Evolutionary conservation across 2,113 vertebrate species (phyloP), one percentile per base, ranked within the genome.

Genomic region (Danionella cerebrum): DNA sequence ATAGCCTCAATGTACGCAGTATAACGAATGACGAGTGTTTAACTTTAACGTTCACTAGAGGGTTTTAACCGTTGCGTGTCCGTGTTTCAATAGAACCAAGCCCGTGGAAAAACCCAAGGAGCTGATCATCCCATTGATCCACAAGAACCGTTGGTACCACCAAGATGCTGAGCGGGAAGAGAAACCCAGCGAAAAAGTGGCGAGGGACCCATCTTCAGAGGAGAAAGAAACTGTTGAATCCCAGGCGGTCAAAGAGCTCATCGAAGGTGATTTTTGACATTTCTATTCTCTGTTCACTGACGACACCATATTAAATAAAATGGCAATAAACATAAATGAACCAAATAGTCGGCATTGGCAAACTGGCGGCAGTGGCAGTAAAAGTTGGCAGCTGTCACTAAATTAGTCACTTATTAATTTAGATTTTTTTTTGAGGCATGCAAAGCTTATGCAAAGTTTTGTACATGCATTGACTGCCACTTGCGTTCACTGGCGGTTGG

Each of bases 241-340:
- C 5, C 91, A 87, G 69, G 93, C 93, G 12, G 89, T 96, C 71
- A 90, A 90, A 74, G 93, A 96, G 55, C 85, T 96, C 8, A 91
- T 93, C 62, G 91, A 91, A 84, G 93, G 91, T 91, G 21, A 31
- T 68, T 55, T 27, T 6, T 13, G n/a, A 19, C 1, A 38, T 22
- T 21, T 5, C 29, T 62, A n/a, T 12, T 57, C 12, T 13, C 44
- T 41, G 11, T 5, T n/a, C n/a, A n/a, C n/a, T n/a, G n/a, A n/a
- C n/a, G n/a, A n/a, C n/a, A n/a, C n/a, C n/a, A n/a, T n/a, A n/a
- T n/a, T n/a, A n/a, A n/a, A n/a, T n/a, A n/a, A n/a, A n/a, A n/a
- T n/a, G n/a, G n/a, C n/a, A n/a, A n/a, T n/a, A n/a, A n/a, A n/a
- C n/a, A n/a, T n/a, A n/a, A n/a, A n/a, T n/a, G n/a, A n/a, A n/a